Base-by-base conservation (phyloP, 2,797 vertebrate genomes). In the Rhadinocentrus ornatus region DNA sequence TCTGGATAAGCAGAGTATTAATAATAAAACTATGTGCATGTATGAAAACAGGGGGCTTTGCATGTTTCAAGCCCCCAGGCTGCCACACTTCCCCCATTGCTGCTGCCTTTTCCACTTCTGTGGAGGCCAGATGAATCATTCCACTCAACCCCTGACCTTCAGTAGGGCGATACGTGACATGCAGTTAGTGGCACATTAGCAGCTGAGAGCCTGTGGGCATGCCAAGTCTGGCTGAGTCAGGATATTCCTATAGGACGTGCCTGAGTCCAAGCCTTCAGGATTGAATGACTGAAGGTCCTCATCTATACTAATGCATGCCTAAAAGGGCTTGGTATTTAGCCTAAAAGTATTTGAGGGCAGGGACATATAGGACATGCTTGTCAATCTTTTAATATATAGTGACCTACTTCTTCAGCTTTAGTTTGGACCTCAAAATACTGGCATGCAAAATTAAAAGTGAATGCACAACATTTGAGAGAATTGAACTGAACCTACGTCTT, bases 61-160 rank as follows among this genome's bases (percentile, higher is more conserved):
- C 70, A 50, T 69, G 73, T 71, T 80, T 35, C 44, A 29, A 15
- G 13, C 58, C 53, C 66, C 12, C 16, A 7, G 27, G 74, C 3
- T 1, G 22, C 72, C 83, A 70, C 80, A 35, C 82, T 85, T 86
- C 80, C 78, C 54, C 46, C 80, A 62, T 64, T 22, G 55, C 44
- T 13, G 0, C 2, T 2, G 66, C 62, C 62, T 80, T 82, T 83
- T 80, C 80, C 70, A 12, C 78, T 79, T 72, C 81, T 68, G 68
- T 52, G 35, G 84, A 75, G 71, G 77, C 78, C 73, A 80, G 71
- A 85, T 73, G 85, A 87, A 85, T 46, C 81, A 80, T 78, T 85
- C 81, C 76, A 74, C 76, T 80, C 73, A 67, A 93, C 88, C 90
- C 87, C 74, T 71, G 86, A 92, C 88, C 90, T 89, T 87, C 79